A percentile compares a stretch with the other conserved stretches of the same genome.
Conservation (phyloP, 2,888 invertebrate species). For the Chymomyza fuscimana region DNA sequence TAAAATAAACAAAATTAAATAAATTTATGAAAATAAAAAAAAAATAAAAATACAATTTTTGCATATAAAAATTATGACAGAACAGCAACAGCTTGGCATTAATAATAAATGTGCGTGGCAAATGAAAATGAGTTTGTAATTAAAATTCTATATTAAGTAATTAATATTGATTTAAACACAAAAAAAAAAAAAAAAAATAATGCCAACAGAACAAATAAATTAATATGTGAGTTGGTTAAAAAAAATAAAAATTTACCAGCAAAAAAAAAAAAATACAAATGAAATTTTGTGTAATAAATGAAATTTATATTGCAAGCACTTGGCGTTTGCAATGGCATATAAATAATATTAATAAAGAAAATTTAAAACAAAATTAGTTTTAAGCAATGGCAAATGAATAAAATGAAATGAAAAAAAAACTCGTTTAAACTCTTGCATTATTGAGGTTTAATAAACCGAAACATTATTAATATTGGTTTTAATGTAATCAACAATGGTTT, state of each 20-base stretch:
- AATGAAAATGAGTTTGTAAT: constrained; percentile 59
- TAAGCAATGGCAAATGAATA: constrained; percentile 47
- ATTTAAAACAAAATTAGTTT: constrained; percentile 32
- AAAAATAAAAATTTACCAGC: not conserved
- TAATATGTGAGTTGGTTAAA: constrained; percentile 17
- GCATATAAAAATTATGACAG: not conserved
- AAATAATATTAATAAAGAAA: constrained; percentile 40
- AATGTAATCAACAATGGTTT: constrained; percentile 10
- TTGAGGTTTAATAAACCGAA: constrained; percentile 31
- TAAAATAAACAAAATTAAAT: constrained; percentile 25
- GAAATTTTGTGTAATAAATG: constrained; percentile 26
- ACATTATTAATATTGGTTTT: constrained; percentile 14
- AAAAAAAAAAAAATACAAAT: not conserved
- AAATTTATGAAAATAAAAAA: constrained; percentile 5
- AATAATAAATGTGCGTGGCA: not conserved
- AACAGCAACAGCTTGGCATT: not conserved
- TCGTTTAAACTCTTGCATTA: constrained; percentile 26
- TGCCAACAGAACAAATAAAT: constrained; percentile 27
- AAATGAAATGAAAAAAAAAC: constrained; percentile 45
- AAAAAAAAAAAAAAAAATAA: not conserved
- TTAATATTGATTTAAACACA: constrained; percentile 41
- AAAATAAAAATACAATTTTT: not conserved
- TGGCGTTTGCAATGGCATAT: constrained; percentile 27
- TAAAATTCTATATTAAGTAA: constrained; percentile 59
- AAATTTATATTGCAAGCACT: constrained; percentile 39